Evolutionary conservation across 2,113 vertebrate species (phyloP).

Genomic region (Limanda limanda): DNA sequence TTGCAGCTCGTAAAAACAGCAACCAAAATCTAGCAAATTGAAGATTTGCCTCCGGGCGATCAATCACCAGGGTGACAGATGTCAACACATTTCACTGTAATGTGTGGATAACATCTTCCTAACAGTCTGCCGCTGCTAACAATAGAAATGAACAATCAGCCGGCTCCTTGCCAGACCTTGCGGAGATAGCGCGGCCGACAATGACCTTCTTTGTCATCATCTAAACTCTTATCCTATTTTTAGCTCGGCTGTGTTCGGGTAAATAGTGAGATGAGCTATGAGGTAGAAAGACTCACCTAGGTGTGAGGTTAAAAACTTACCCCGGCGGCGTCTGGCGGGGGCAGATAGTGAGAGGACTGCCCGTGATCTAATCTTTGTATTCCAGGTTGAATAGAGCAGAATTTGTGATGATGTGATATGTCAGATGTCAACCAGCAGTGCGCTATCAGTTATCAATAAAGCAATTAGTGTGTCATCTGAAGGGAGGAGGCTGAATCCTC

Average conservation of each 20-base stretch:
- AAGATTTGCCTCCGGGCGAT: constrained; percentile 64
- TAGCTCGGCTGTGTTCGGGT: constrained; percentile 23
- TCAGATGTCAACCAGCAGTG: constrained; percentile 34
- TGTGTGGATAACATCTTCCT: constrained; percentile 55
- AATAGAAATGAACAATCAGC: constrained; percentile 54
- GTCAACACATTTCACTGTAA: constrained; percentile 46
- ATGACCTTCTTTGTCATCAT: constrained; percentile 67
- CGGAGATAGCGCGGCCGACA: constrained; percentile 26
- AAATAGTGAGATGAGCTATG: constrained; percentile 20
- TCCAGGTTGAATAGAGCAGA: constrained; percentile 24
- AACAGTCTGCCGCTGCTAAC: constrained; percentile 43
- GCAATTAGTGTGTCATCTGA: constrained; percentile 63
- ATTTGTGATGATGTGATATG: constrained; percentile 38
- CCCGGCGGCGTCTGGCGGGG: neutral
- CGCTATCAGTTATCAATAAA: constrained; percentile 69
- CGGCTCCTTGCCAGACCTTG: constrained; percentile 49
- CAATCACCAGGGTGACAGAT: constrained; percentile 51
- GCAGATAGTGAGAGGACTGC: constrained; percentile 4
- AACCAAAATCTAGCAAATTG: constrained; percentile 57
- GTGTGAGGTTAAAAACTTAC: constrained; percentile 5
- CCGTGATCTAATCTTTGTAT: constrained; percentile 29
- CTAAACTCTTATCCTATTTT: constrained; percentile 58
- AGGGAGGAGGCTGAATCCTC: constrained; percentile 41
- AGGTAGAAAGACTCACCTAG: constrained; percentile 8
- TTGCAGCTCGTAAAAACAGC: constrained; percentile 67